Evolutionary conservation across 2,888 invertebrate species (phyloP).

Genomic region (Drosophila sordidula): DNA sequence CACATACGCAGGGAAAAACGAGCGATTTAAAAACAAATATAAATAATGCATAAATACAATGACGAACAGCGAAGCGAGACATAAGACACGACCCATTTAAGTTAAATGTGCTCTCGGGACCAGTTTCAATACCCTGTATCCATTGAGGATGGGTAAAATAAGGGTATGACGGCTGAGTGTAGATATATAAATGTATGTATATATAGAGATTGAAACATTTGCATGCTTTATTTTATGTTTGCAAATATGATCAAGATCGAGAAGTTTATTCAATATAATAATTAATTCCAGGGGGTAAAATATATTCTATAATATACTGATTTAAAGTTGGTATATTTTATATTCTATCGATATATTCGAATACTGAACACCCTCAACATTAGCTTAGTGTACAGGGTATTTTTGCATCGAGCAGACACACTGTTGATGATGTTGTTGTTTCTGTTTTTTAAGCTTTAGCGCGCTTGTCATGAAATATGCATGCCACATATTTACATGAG

Average conservation of each 20-base stretch:
- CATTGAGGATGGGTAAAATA: not conserved
- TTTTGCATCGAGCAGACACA: not conserved
- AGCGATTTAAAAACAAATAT: conserved; percentile 53
- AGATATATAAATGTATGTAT: too few species aligned
- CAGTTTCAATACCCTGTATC: conserved; percentile 30
- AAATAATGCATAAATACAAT: conserved; percentile 70
- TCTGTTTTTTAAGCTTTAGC: conserved; percentile 52
- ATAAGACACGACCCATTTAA: conserved; percentile 70
- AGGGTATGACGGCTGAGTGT: not conserved
- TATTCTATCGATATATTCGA: too few species aligned
- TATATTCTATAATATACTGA: too few species aligned
- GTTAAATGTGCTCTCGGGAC: conserved; percentile 56
- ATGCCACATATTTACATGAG: conserved; percentile 61
- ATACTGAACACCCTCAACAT: too few species aligned
- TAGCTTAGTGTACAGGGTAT: conserved; percentile 12
- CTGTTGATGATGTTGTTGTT: conserved; percentile 5
- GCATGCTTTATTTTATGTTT: too few species aligned
- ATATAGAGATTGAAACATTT: too few species aligned
- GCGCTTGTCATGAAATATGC: conserved; percentile 67
- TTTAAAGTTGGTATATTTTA: too few species aligned
- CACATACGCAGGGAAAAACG: conserved; percentile 10
- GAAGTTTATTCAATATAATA: too few species aligned
- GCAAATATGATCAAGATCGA: too few species aligned
- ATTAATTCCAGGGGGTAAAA: too few species aligned
- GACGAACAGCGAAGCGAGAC: conserved; percentile 49